Evolutionary conservation across 2,797 vertebrate genomes (phyloP).

Genomic region (Brachyalestes nurse): DNA sequence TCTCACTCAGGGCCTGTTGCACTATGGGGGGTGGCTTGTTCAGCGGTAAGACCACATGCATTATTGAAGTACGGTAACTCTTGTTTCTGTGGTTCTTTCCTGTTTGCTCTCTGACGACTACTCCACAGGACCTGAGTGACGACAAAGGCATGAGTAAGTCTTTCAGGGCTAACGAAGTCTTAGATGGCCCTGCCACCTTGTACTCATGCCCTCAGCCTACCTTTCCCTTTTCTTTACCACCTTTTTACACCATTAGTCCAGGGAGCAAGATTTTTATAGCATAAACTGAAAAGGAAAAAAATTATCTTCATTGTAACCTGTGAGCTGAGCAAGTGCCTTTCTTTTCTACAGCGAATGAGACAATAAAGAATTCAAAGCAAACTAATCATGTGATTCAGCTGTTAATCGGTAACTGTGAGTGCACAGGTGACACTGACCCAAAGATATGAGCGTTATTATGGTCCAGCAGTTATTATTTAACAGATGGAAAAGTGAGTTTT

Average conservation of each 20-base stretch:
- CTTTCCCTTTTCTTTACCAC: neutral
- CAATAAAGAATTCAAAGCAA: neutral
- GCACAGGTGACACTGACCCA: neutral
- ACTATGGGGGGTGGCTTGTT: slow-evolving; percentile 37
- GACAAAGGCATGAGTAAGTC: slow-evolving; percentile 99
- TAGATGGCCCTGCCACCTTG: slow-evolving; percentile 46
- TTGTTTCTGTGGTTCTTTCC: slow-evolving; percentile 88
- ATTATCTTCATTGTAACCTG: neutral
- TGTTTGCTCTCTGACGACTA: slow-evolving; percentile 83
- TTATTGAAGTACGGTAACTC: slow-evolving; percentile 50
- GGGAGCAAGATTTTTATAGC: neutral
- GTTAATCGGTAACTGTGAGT: neutral
- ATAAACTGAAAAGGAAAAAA: neutral
- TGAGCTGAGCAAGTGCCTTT: neutral
- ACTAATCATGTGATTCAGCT: neutral
- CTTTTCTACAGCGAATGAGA: neutral
- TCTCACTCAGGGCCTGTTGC: slow-evolving; percentile 59
- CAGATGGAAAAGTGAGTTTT: neutral
- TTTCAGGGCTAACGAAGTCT: slow-evolving; percentile 33
- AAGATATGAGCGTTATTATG: neutral
- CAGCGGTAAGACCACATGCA: slow-evolving; percentile 35
- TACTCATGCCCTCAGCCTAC: slow-evolving; percentile 6
- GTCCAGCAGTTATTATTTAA: neutral
- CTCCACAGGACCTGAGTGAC: slow-evolving; percentile 95
- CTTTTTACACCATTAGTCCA: neutral